Evolutionary conservation across 2,888 invertebrate species (phyloP).

Genomic region (Cataglyphis cursor): DNA sequence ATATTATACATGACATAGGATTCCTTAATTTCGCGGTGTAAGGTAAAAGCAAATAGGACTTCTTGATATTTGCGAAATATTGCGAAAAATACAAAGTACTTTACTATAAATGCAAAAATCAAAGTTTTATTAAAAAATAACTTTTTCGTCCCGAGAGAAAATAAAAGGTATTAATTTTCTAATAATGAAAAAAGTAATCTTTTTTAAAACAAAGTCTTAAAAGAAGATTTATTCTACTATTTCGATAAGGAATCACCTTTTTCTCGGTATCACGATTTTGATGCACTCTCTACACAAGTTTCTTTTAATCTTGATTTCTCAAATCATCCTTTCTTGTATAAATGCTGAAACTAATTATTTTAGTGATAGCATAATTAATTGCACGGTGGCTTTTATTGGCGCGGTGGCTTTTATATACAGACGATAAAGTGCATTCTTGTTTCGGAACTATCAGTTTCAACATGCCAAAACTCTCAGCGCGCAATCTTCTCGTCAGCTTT

Average conservation of each 20-base stretch:
- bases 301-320: not conserved
- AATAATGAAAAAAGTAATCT: not conserved
- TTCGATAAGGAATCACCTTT: not conserved
- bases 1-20: not conserved
- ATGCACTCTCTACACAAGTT: not conserved
- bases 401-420: not conserved
- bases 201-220: not conserved
- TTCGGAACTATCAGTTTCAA: not conserved
- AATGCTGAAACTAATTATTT: not conserved
- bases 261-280: not conserved
- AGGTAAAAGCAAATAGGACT: not conserved
- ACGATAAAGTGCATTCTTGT: slow-evolving; percentile 16
- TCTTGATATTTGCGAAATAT: no score
- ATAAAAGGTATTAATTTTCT: slow-evolving; percentile 10
- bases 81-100: not conserved
- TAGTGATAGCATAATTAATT: not conserved
- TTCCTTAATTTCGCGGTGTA: not conserved
- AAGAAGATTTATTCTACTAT: not conserved
- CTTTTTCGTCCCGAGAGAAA: not conserved
- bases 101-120: not conserved
- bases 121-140: not conserved
- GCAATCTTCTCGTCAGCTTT: not conserved
- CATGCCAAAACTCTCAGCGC: not conserved
- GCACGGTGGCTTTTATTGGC: not conserved
- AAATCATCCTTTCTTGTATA: not conserved